These are phyloP conservation scores for Drosophila burlai DNA, from an alignment of 1,140 invertebrate genomes.

Conservation along the genomic window DNA sequence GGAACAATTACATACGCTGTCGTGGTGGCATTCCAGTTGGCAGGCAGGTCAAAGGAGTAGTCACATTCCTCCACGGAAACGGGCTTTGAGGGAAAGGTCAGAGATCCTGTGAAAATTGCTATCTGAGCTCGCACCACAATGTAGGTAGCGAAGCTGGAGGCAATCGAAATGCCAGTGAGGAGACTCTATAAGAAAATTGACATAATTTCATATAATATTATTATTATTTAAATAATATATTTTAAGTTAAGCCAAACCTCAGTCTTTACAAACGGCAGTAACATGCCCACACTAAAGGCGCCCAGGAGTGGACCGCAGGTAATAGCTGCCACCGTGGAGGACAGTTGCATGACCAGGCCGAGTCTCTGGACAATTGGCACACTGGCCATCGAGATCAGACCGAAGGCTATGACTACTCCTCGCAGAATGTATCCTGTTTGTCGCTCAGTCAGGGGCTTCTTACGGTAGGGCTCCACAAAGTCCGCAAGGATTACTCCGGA, in stretches of 20 bases:
- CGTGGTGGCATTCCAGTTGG: slow-evolving; percentile 50
- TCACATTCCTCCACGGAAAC: slow-evolving; percentile 63
- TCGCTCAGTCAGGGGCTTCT: slow-evolving; percentile 87
- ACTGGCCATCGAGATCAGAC: slow-evolving; percentile 88
- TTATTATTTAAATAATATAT: neutral
- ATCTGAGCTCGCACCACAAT: slow-evolving; percentile 64
- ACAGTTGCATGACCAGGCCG: slow-evolving; percentile 91
- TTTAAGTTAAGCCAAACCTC: slow-evolving; percentile 80
- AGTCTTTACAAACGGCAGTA: slow-evolving; percentile 92
- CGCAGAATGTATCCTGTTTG: slow-evolving; percentile 88
- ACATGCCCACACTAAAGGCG: slow-evolving; percentile 93
- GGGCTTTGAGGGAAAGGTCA: slow-evolving; percentile 58
- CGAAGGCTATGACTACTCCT: slow-evolving; percentile 87
- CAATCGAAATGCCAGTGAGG: slow-evolving; percentile 51
- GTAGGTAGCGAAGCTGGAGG: slow-evolving; percentile 48
- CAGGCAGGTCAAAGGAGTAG: slow-evolving; percentile 51
- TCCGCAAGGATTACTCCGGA: slow-evolving; percentile 92
- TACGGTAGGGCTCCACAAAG: slow-evolving; percentile 90
- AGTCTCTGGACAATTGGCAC: slow-evolving; percentile 90
- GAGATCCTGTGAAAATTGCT: slow-evolving; percentile 53
- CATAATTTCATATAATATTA: neutral
- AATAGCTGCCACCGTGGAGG: slow-evolving; percentile 91
- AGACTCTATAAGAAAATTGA: slow-evolving; percentile 46
- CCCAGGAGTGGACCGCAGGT: slow-evolving; percentile 93
- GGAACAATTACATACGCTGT: slow-evolving; percentile 56